These are phyloP conservation scores for Ovibos moschatus DNA, from an alignment of 2,113 vertebrate genomes.

Conservation along the genomic window DNA sequence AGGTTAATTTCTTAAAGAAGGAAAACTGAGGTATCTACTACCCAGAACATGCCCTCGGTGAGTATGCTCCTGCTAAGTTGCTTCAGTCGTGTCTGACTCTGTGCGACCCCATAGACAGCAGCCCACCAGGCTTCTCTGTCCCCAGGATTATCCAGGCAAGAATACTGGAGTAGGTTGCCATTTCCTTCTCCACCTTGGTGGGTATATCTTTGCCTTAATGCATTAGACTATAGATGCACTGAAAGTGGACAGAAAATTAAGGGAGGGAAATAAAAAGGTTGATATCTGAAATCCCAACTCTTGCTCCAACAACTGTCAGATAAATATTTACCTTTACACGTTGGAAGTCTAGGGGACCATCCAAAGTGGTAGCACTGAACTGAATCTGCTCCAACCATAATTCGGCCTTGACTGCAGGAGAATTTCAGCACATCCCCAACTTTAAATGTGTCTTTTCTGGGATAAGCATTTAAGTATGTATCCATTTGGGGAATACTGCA, in stretches of 20 bases:
- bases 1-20: background rate
- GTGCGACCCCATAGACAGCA: accelerated
- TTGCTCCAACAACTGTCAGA: background rate
- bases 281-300: background rate
- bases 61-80: background rate
- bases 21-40: background rate
- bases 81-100: background rate
- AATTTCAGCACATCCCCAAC: conserved; percentile 74
- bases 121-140: background rate
- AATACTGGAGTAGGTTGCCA: background rate
- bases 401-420: conserved; percentile 18
- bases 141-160: background rate
- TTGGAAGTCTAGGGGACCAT: conserved; percentile 78
- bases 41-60: background rate
- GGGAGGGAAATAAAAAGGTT: background rate
- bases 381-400: conserved; percentile 74
- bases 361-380: conserved; percentile 83
- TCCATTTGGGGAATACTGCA: conserved; percentile 27
- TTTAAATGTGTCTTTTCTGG: background rate
- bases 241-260: background rate
- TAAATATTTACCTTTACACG: conserved; percentile 77
- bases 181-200: background rate
- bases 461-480: accelerated
- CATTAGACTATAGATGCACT: background rate
- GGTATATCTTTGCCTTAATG: background rate